Evolutionary conservation across 2,888 invertebrate species (phyloP), one percentile per base, ranked within the genome.

Genomic region (Leucozona laternaria): DNA sequence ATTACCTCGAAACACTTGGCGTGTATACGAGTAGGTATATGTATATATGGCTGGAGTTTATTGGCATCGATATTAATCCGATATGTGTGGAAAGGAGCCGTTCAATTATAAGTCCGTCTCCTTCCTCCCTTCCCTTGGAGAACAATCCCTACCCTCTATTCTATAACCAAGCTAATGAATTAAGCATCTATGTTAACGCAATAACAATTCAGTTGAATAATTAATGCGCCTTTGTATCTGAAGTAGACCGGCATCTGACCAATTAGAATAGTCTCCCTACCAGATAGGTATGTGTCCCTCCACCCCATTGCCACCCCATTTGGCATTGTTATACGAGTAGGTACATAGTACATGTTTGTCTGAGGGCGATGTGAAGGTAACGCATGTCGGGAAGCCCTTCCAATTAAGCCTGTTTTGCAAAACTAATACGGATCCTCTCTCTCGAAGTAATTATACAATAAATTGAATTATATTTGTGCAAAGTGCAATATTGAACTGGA

Each of bases 131-230:
- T 17, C 53, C 60, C 8, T 15, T 20, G 1, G 34, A 5, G 1
- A 4, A 20, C 48, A 64, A n/a, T 40, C 15, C 53, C 25, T 37
- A 13, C n/a, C n/a, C n/a, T n/a, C n/a, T n/a, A n/a, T n/a, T n/a
- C 20, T 20, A 7, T 53, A 22, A 62, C 72, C 62, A 60, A 68
- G 73, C 85, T 85, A 85, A 85, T 85, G 85, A 85, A 85, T 85
- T 85, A 81, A 85, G 81, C 73, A 81, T 81, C 85, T 78, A 81
- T 81, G 85, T 85, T 81, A 85, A 78, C 85, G 81, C 85, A 85
- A 85, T 85, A 85, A 68, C 85, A 85, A 77, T 85, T 81, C 81
- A 73, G 72, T 81, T 81, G 72, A 85, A 77, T 85, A 81, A 85
- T 81, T 85, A 85, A 85, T 81, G 81, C 60, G 77, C 72, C 85